Conservation (phyloP, 2,888 invertebrate genomes). For the Hyppa rectilinea region DNA sequence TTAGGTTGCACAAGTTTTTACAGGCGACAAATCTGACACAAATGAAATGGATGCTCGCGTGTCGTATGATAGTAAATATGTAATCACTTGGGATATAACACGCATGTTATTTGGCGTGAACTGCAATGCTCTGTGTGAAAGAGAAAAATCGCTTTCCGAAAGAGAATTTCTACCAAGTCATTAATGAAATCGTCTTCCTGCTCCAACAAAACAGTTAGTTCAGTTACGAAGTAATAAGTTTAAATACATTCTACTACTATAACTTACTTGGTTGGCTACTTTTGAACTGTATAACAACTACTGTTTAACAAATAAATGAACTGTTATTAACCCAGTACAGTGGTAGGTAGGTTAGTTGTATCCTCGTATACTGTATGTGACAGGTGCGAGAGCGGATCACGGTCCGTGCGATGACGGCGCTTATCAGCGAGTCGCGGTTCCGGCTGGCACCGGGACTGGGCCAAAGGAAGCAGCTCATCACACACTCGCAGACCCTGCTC, state of each 20-base stretch:
- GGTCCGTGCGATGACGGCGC: constrained; percentile 31
- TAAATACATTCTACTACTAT: no score
- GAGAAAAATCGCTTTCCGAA: constrained; percentile 2
- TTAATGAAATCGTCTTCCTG: background rate
- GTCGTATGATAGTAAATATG: constrained; percentile 13
- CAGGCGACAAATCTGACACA: constrained; percentile 11
- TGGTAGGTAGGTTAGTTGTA: background rate
- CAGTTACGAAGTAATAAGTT: no score
- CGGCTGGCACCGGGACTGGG: constrained; percentile 24
- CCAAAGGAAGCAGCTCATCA: constrained; percentile 55
- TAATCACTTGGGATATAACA: background rate
- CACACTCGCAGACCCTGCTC: constrained; percentile 24
- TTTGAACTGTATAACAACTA: no score
- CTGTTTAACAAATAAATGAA: no score
- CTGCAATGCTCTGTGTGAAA: constrained; percentile 4
- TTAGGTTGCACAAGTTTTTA: constrained; percentile 24
- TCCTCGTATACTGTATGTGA: constrained; percentile 38
- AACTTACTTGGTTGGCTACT: no score
- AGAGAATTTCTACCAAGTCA: background rate
- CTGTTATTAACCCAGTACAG: no score
- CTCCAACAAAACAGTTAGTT: no score
- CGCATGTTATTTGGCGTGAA: constrained; percentile 5
- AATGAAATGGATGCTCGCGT: constrained; percentile 29
- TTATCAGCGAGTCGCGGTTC: constrained; percentile 24
- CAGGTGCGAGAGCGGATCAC: constrained; percentile 49